Conservation (phyloP, 2,113 vertebrate species). For the Nannobrachium achirus region DNA sequence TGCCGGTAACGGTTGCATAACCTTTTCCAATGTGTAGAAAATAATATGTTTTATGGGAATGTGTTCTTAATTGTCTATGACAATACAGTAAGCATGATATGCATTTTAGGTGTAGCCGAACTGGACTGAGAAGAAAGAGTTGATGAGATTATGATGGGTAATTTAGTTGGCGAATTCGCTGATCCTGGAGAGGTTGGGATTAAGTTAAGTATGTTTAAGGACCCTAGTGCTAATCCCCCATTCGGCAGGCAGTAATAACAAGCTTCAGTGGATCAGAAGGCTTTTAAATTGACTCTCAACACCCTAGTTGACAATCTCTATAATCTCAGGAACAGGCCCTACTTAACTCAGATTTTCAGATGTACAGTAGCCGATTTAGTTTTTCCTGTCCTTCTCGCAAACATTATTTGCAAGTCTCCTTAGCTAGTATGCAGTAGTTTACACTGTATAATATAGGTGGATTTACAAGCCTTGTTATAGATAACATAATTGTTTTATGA, state of each 20-base stretch:
- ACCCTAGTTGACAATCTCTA: constrained; percentile 1
- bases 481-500: too few species aligned
- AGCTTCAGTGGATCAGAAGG: constrained; percentile 17
- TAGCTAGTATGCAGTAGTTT: neutral
- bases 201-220: constrained; percentile 32
- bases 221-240: constrained; percentile 29
- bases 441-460: too few species aligned
- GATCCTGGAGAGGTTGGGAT: constrained; percentile 11
- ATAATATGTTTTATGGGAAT: too few species aligned
- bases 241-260: constrained; percentile 21
- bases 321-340: neutral
- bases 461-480: too few species aligned
- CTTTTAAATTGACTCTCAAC: constrained; percentile 6
- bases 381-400: neutral
- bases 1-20: too few species aligned
- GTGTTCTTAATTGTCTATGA: too few species aligned
- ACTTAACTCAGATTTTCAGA: neutral
- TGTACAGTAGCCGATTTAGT: neutral
- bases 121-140: too few species aligned
- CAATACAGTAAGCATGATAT: too few species aligned
- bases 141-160: too few species aligned
- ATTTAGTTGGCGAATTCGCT: too few species aligned
- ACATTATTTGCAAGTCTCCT: neutral
- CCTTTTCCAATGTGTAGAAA: too few species aligned
- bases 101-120: too few species aligned